A percentile compares a stretch with the other conserved stretches of the same genome.
Evolutionary conservation across 2,888 invertebrate genomes (phyloP).

Genomic region (Digitonthophagus gazella): DNA sequence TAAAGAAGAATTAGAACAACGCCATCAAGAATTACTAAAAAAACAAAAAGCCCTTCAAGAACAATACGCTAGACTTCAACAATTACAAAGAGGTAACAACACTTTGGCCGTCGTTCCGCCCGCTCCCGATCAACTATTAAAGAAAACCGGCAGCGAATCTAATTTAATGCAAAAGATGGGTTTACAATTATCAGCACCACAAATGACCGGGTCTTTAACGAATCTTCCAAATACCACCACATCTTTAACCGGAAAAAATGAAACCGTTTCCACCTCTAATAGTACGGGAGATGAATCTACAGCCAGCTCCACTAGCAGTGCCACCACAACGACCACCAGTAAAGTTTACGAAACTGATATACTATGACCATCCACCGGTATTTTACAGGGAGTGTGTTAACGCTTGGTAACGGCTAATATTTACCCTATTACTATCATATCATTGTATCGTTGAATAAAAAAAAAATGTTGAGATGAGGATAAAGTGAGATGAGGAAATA

Average conservation of each 20-base stretch:
- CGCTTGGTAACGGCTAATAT: not conserved
- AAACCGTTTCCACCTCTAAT: conserved; percentile 32
- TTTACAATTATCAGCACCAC: conserved; percentile 59
- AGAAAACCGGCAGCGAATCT: conserved; percentile 87
- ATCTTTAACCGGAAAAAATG: conserved; percentile 39
- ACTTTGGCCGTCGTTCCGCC: conserved; percentile 62
- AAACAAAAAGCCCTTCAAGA: conserved; percentile 89
- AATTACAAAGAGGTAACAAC: conserved; percentile 76
- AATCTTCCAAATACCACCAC: conserved; percentile 56
- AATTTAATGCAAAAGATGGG: conserved; percentile 83
- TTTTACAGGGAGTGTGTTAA: conserved; percentile 34
- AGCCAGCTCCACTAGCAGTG: conserved; percentile 34
- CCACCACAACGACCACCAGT: conserved; percentile 61
- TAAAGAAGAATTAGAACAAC: conserved; percentile 77
- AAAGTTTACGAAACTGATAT: conserved; percentile 93
- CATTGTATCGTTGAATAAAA: not conserved
- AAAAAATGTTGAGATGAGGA: not conserved
- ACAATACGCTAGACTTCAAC: conserved; percentile 86
- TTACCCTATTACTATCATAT: not conserved
- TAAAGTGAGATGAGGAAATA: not conserved
- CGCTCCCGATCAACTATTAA: conserved; percentile 63
- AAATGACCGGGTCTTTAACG: conserved; percentile 61
- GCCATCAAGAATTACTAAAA: conserved; percentile 83
- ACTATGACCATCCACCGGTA: conserved; percentile 66
- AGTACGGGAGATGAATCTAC: conserved; percentile 32